Conservation (phyloP, 2,888 invertebrate species). For the Busseola fusca region DNA sequence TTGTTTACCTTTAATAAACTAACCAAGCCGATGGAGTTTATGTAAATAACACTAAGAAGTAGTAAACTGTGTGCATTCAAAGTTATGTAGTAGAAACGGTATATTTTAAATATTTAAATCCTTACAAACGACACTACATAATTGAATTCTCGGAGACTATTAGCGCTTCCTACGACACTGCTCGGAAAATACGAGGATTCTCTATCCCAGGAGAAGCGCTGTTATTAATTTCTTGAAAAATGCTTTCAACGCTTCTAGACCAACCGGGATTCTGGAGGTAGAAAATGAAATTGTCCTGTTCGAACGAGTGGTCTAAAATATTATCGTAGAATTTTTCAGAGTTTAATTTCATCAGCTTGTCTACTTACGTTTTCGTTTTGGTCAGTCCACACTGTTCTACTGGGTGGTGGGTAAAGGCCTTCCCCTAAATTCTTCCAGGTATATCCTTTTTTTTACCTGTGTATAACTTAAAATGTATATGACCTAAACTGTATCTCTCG, state of each 20-base stretch:
- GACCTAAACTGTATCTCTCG: no score
- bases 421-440: background rate
- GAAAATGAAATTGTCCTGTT: slow-evolving; percentile 22
- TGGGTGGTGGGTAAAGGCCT: background rate
- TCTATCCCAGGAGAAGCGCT: background rate
- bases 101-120: slow-evolving; percentile 7
- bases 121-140: slow-evolving; percentile 4
- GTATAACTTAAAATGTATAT: no score
- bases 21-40: no score
- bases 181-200: slow-evolving; percentile 29
- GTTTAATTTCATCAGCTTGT: background rate
- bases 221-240: slow-evolving; percentile 38
- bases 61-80: background rate
- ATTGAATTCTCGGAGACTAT: slow-evolving; percentile 1
- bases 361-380: background rate
- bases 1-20: no score
- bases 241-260: slow-evolving; percentile 9
- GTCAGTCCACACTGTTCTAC: background rate
- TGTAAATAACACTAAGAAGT: background rate
- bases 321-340: background rate
- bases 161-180: slow-evolving; percentile 4
- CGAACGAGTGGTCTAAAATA: slow-evolving; percentile 11
- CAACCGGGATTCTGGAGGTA: slow-evolving; percentile 12
- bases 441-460: background rate
- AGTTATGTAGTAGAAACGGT: background rate